These are phyloP conservation scores for Solea senegalensis DNA, from an alignment of 2,113 vertebrate genomes.

Conservation along the genomic window DNA sequence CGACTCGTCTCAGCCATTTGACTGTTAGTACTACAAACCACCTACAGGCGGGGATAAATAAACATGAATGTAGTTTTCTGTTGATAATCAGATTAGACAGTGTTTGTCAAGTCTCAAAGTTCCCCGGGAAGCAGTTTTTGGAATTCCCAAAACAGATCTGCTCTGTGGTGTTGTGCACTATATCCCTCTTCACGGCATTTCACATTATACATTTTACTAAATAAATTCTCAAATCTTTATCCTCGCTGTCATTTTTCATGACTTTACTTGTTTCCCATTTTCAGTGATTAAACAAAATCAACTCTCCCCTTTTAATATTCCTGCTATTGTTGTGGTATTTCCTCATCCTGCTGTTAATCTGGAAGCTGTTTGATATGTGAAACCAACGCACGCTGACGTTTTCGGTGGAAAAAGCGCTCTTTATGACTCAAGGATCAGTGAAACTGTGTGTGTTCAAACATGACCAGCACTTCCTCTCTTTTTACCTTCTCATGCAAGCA, in stretches of 20 bases:
- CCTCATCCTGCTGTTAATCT: conserved; percentile 38
- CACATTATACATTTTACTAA: background rate
- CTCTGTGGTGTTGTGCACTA: background rate
- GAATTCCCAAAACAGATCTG: conserved; percentile 25
- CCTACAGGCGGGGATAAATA: conserved; percentile 43
- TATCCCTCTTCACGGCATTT: conserved; percentile 1
- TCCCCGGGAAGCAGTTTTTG: conserved; percentile 35
- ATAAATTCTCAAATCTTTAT: conserved; percentile 8
- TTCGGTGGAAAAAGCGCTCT: conserved; percentile 36
- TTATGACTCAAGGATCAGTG: conserved; percentile 53
- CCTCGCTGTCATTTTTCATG: conserved; percentile 8
- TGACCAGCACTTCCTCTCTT: conserved; percentile 34
- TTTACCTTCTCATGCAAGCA: background rate
- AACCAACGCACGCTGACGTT: conserved; percentile 31
- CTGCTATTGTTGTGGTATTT: conserved; percentile 55
- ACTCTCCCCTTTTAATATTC: conserved; percentile 60
- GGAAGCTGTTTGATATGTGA: conserved; percentile 58
- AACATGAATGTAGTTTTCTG: conserved; percentile 31
- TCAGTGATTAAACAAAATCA: conserved; percentile 12
- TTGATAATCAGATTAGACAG: conserved; percentile 36
- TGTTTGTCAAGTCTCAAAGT: conserved; percentile 21
- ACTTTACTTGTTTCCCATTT: conserved; percentile 15
- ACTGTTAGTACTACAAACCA: conserved; percentile 34
- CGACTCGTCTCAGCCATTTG: conserved; percentile 6
- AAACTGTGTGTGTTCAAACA: conserved; percentile 29